Conservation (phyloP, 2,113 vertebrate genomes). For the Corydoras sp. region DNA sequence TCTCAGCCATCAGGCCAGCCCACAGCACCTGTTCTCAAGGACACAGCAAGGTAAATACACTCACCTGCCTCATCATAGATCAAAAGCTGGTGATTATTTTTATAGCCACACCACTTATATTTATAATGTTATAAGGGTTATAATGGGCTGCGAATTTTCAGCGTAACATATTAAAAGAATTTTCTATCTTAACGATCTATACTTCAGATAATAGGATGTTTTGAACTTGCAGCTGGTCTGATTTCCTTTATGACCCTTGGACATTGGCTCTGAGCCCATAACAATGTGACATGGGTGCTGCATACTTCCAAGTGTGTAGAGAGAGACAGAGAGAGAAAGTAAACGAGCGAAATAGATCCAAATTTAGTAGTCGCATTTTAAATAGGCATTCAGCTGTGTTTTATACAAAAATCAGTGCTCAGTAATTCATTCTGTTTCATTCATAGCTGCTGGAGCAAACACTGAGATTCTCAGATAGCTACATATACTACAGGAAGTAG, state of each 20-base stretch:
- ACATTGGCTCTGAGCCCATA: slow-evolving; percentile 3
- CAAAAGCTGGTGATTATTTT: too few species aligned
- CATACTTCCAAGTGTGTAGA: slow-evolving; percentile 1
- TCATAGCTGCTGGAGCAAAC: neutral
- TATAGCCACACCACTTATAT: too few species aligned
- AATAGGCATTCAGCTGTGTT: neutral
- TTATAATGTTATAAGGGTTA: too few species aligned
- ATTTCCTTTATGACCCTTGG: slow-evolving; percentile 10
- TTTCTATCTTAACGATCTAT: neutral
- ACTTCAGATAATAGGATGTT: neutral
- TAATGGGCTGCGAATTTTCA: too few species aligned
- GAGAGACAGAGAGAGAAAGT: neutral
- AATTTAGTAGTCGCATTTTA: neutral
- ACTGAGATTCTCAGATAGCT: slow-evolving; percentile 19
- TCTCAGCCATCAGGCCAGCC: slow-evolving; percentile 7
- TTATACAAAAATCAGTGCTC: neutral
- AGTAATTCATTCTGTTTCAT: neutral
- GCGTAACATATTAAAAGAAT: too few species aligned
- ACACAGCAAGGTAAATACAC: slow-evolving; percentile 58
- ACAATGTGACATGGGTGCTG: neutral
- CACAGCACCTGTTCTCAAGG: slow-evolving; percentile 53
- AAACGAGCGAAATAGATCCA: neutral
- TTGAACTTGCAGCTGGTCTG: neutral
- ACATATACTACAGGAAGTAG: slow-evolving; percentile 20
- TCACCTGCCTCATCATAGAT: slow-evolving; percentile 1